Conservation (phyloP, 2,888 invertebrate species). For the Apeira syringaria region DNA sequence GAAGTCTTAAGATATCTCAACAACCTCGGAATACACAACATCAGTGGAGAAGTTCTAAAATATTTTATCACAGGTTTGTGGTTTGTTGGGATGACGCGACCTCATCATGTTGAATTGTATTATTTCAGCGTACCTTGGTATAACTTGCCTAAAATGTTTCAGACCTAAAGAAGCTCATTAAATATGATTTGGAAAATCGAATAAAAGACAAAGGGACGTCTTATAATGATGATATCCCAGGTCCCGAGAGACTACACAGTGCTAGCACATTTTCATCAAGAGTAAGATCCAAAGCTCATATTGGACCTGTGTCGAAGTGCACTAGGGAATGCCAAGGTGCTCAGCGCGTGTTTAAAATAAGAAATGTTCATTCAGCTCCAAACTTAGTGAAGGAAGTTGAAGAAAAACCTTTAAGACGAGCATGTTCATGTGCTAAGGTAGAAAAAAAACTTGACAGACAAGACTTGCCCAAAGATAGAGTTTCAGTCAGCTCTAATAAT, state of each 20-base stretch:
- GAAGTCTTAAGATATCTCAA: conserved; percentile 90
- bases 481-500: conserved; percentile 48
- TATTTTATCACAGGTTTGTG: conserved; percentile 89
- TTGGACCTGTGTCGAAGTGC: conserved; percentile 45
- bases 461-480: conserved; percentile 45
- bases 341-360: conserved; percentile 27
- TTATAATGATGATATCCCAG: conserved; percentile 41
- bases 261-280: conserved; percentile 76
- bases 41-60: conserved; percentile 89
- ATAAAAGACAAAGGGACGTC: conserved; percentile 46
- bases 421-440: conserved; percentile 65
- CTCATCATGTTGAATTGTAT: no score
- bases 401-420: conserved; percentile 51
- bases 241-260: conserved; percentile 71
- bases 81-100: no score
- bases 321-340: conserved; percentile 50
- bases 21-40: conserved; percentile 89
- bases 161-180: conserved; percentile 88
- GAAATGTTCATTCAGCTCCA: conserved; percentile 62
- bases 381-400: conserved; percentile 46
- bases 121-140: no score
- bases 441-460: conserved; percentile 47
- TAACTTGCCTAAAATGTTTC: conserved; percentile 32
- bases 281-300: conserved; percentile 53
- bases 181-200: conserved; percentile 80